Conservation (phyloP, 2,888 invertebrate species). For the Panzeria rudis region DNA sequence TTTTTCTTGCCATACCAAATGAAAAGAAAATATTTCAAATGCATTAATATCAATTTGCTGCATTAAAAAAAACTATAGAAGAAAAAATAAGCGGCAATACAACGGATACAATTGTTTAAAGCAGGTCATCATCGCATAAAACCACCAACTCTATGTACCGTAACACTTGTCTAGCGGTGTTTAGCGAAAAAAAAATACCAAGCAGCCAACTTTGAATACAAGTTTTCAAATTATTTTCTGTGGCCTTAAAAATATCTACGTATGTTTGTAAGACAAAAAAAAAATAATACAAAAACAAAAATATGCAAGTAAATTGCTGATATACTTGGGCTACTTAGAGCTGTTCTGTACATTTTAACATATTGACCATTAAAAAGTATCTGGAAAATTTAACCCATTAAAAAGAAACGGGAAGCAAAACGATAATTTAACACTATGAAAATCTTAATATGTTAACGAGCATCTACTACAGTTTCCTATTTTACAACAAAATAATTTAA, state of each 20-base stretch:
- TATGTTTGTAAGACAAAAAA: not conserved
- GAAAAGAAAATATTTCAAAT: conserved; percentile 54
- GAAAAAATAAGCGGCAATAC: conserved; percentile 28
- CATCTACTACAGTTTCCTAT: too few relatives aligned
- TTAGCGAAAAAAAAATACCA: conserved; percentile 35
- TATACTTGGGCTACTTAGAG: conserved; percentile 36
- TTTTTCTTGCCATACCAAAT: not conserved
- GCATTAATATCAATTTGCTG: conserved; percentile 70
- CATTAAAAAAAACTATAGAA: conserved; percentile 21
- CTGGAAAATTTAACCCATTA: conserved; percentile 43
- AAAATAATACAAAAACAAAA: conserved; percentile 8
- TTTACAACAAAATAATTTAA: not conserved
- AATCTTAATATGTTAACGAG: not conserved
- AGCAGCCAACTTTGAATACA: conserved; percentile 59
- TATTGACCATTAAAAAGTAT: conserved; percentile 48
- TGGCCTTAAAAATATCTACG: conserved; percentile 66
- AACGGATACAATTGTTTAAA: conserved; percentile 71
- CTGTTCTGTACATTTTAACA: conserved; percentile 53
- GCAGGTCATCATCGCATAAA: conserved; percentile 70
- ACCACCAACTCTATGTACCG: conserved; percentile 70
- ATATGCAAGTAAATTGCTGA: conserved; percentile 60
- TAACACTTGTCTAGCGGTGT: conserved; percentile 68
- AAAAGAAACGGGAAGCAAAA: not conserved
- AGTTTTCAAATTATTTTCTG: conserved; percentile 49
- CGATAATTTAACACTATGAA: not conserved